Evolutionary conservation across 1,140 invertebrate genomes (phyloP).

Genomic region (Halotydeus destructor): DNA sequence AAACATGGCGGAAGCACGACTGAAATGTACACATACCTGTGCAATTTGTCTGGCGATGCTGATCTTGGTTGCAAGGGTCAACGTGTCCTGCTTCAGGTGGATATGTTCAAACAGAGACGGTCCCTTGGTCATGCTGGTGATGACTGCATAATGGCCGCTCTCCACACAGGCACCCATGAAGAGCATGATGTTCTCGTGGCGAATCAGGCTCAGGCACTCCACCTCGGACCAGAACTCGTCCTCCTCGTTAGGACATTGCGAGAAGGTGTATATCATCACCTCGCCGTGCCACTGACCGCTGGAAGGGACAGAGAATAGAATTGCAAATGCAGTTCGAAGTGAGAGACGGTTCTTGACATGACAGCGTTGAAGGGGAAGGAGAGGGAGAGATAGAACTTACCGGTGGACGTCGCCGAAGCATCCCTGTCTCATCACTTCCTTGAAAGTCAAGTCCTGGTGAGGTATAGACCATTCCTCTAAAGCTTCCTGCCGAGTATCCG

Average conservation of each 20-base stretch:
- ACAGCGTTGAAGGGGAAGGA: no score
- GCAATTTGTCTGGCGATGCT: conserved; percentile 19
- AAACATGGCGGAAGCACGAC: background rate
- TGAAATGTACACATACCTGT: conserved; percentile 17
- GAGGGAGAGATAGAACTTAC: no score
- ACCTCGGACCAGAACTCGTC: conserved; percentile 89
- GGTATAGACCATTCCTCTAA: no score
- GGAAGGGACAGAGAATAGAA: no score
- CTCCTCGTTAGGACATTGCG: conserved; percentile 55
- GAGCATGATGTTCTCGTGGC: conserved; percentile 92
- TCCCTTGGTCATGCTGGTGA: conserved; percentile 39
- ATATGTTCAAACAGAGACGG: conserved; percentile 24
- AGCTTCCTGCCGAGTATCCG: no score
- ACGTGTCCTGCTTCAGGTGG: conserved; percentile 13
- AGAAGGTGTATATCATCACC: conserved; percentile 88
- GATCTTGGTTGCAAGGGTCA: conserved; percentile 13
- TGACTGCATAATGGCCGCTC: conserved; percentile 85
- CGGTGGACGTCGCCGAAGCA: no score
- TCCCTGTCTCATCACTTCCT: no score
- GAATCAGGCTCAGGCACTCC: conserved; percentile 81
- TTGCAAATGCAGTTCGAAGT: no score
- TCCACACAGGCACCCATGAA: conserved; percentile 99
- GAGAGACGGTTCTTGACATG: no score
- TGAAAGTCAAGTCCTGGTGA: no score
- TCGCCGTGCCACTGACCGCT: conserved; percentile 94